These are phyloP conservation scores for Halcyon leucocephala DNA, from an alignment of 2,797 vertebrate genomes.

Conservation along the genomic window DNA sequence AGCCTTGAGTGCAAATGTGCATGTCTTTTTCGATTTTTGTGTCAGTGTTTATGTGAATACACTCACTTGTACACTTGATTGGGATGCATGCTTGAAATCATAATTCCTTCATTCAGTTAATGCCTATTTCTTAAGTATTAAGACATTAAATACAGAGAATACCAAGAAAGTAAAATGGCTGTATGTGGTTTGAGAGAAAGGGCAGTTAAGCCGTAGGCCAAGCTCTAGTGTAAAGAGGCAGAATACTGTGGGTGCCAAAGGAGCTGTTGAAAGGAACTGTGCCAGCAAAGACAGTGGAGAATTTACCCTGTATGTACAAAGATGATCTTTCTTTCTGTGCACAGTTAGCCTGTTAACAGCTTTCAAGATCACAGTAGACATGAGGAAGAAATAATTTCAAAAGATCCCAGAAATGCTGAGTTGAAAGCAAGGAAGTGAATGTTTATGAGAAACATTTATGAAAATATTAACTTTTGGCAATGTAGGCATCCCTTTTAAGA, in stretches of 20 bases:
- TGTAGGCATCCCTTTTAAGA: conserved; percentile 1
- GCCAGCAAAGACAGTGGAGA: neutral
- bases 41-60: neutral
- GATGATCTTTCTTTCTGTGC: conserved; percentile 42
- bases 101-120: neutral
- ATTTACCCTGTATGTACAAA: neutral
- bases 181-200: neutral
- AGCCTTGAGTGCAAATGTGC: neutral
- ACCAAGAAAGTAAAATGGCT: neutral
- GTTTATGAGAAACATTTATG: conserved; percentile 39
- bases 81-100: neutral
- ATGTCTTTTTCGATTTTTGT: neutral
- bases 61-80: neutral
- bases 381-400: conserved; percentile 52
- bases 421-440: conserved; percentile 40
- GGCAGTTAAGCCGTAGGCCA: neutral
- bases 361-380: conserved; percentile 47
- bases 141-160: neutral
- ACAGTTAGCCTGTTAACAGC: conserved; percentile 45
- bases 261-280: neutral
- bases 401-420: conserved; percentile 5
- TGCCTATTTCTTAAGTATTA: neutral
- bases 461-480: conserved; percentile 40
- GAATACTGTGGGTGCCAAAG: neutral
- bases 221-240: neutral